phyloP scores from a whole-genome alignment of 1,140 invertebrate genomes.

The Reticulitermes speratus region DNA sequence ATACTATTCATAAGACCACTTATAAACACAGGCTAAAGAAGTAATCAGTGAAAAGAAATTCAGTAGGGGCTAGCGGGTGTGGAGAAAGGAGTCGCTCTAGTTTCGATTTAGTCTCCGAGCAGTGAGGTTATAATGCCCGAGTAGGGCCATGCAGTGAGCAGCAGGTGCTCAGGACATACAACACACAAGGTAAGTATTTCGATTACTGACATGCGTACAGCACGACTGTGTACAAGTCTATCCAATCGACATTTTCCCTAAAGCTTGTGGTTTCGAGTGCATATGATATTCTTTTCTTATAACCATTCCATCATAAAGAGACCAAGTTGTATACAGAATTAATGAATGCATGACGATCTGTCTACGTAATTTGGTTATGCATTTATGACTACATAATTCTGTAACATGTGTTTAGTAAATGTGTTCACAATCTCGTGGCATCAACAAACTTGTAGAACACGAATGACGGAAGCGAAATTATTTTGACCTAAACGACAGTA shows the following conservation, averaged over 20 bases:
- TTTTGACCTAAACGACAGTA: too few species aligned
- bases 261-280: background rate
- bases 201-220: background rate
- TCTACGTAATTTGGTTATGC: background rate
- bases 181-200: background rate
- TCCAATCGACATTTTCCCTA: background rate
- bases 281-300: background rate
- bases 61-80: too few species aligned
- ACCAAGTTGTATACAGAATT: background rate
- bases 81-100: background rate
- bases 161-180: background rate
- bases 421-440: too few species aligned
- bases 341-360: background rate
- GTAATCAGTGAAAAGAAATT: too few species aligned
- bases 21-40: too few species aligned
- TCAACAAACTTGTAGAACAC: too few species aligned
- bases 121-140: background rate
- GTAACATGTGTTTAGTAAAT: too few species aligned
- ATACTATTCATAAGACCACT: too few species aligned
- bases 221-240: background rate
- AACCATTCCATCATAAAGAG: background rate
- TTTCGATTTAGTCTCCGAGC: background rate
- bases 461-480: too few species aligned
- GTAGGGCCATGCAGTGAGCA: background rate
- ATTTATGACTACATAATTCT: background rate